These are phyloP conservation scores for Oenanthe oenanthe DNA, from an alignment of 2,113 vertebrate genomes.

Conservation along the genomic window DNA sequence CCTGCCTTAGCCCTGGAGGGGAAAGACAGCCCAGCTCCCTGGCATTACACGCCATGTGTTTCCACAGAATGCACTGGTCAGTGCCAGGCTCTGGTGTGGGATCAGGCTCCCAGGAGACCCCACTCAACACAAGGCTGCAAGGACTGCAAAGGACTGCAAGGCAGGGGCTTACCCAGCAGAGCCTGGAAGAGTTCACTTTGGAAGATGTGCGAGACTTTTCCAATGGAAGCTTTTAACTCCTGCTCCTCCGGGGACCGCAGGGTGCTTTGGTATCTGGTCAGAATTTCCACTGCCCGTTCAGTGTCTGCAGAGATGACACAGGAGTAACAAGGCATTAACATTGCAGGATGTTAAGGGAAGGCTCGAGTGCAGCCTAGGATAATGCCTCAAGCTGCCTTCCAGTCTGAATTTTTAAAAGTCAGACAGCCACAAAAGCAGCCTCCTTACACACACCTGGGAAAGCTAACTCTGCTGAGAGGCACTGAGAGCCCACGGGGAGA, in stretches of 20 bases:
- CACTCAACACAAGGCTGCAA: background rate
- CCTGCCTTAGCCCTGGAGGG: background rate
- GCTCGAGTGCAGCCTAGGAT: background rate
- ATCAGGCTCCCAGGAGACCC: background rate
- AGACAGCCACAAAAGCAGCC: background rate
- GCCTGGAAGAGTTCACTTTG: slow-evolving; percentile 87
- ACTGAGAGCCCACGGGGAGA: fast-evolving
- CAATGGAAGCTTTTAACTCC: slow-evolving; percentile 82
- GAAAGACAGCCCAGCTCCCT: background rate
- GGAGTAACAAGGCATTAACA: slow-evolving; percentile 2
- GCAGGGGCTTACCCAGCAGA: slow-evolving; percentile 81
- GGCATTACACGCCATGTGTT: background rate
- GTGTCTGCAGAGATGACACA: slow-evolving; percentile 78
- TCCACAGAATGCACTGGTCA: background rate
- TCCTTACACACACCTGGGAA: background rate
- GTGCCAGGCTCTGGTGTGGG: fast-evolving
- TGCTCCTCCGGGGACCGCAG: slow-evolving; percentile 83
- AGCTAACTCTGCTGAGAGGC: background rate
- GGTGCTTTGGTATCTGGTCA: slow-evolving; percentile 83
- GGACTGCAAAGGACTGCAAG: background rate
- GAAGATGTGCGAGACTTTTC: slow-evolving; percentile 84
- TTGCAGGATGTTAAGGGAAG: background rate
- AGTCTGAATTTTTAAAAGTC: background rate
- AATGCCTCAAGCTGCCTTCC: background rate
- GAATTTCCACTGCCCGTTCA: slow-evolving; percentile 82